These are phyloP conservation scores for Propithecus coquereli DNA, from an alignment of 2,113 vertebrate genomes.

Conservation along the genomic window DNA sequence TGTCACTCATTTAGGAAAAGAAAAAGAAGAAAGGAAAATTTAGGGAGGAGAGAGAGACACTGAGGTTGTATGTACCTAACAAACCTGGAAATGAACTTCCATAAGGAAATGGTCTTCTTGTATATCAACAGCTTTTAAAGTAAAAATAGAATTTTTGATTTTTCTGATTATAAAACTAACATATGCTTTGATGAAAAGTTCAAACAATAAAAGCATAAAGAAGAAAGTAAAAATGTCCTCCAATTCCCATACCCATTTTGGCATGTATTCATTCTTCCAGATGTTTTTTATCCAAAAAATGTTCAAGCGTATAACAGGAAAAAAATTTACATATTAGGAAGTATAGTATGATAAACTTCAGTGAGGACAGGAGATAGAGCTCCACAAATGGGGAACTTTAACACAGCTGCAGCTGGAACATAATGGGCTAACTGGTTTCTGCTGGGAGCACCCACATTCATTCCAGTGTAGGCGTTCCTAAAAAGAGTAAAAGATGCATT, in stretches of 20 bases:
- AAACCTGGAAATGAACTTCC: not conserved
- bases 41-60: not conserved
- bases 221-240: not conserved
- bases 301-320: not conserved
- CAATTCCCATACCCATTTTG: not conserved
- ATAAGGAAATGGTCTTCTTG: not conserved
- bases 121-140: constrained; percentile 3
- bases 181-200: not conserved
- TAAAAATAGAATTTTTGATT: not conserved
- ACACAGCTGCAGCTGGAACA: not conserved
- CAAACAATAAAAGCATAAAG: not conserved
- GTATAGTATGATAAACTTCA: not conserved
- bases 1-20: not conserved
- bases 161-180: not conserved
- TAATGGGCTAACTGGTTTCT: not conserved
- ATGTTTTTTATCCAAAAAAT: not conserved
- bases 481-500: not conserved
- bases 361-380: not conserved
- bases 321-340: not conserved
- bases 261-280: not conserved
- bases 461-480: not conserved
- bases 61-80: not conserved
- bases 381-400: not conserved
- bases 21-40: not conserved
- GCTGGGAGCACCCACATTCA: not conserved